Evolutionary conservation across 2,113 vertebrate species (phyloP).

Genomic region (Ascaphus truei): DNA sequence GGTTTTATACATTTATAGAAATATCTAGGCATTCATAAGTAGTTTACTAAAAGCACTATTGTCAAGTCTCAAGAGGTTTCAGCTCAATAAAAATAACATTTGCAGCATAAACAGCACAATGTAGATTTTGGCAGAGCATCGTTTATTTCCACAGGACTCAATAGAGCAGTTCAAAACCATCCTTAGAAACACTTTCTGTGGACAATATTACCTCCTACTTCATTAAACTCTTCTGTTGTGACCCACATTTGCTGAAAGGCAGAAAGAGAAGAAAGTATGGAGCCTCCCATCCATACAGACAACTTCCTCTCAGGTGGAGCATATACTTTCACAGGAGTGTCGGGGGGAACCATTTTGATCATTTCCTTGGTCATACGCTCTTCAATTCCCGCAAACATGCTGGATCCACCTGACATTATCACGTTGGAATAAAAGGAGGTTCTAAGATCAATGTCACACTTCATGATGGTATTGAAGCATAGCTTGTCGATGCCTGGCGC

Average conservation of each 20-base stretch:
- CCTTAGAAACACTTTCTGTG: conserved; percentile 49
- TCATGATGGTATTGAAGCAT: conserved; percentile 45
- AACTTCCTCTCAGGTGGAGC: conserved; percentile 38
- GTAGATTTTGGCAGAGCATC: not conserved
- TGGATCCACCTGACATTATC: conserved; percentile 51
- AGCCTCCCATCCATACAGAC: conserved; percentile 47
- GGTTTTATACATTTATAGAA: too few relatives aligned
- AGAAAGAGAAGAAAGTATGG: conserved; percentile 49
- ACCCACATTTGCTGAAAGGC: conserved; percentile 49
- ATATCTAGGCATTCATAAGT: too few relatives aligned
- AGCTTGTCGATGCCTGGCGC: conserved; percentile 46
- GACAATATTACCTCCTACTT: conserved; percentile 41
- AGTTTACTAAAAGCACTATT: too few relatives aligned
- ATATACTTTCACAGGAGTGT: conserved; percentile 38
- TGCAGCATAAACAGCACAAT: too few relatives aligned
- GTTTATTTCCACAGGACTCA: not conserved
- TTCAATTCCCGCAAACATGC: conserved; percentile 44
- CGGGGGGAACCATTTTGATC: conserved; percentile 33
- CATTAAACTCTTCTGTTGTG: conserved; percentile 41
- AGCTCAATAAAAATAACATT: too few relatives aligned
- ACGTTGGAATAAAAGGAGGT: conserved; percentile 44
- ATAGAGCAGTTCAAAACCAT: not conserved
- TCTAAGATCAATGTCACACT: conserved; percentile 40
- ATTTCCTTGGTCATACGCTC: conserved; percentile 45
- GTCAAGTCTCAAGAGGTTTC: too few relatives aligned